phyloP scores from a whole-genome alignment of 2,113 vertebrate genomes.

The Mugil cephalus region DNA sequence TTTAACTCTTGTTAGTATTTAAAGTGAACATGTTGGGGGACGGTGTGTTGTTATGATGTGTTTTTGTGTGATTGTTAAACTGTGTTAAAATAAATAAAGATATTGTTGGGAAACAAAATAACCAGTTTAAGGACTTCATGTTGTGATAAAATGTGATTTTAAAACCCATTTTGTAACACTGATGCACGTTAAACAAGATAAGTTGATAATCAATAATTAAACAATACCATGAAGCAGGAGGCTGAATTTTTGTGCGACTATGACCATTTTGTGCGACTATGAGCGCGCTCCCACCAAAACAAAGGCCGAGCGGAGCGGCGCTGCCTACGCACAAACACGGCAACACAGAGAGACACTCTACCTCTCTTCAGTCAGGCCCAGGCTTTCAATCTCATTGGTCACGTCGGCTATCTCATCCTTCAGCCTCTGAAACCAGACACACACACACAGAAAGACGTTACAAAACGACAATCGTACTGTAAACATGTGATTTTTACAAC shows the following conservation, averaged over 20 bases:
- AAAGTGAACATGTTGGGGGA: too few species aligned
- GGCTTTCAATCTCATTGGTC: slow-evolving; percentile 96
- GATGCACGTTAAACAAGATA: too few species aligned
- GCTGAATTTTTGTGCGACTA: not conserved
- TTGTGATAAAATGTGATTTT: not conserved
- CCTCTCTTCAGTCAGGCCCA: slow-evolving; percentile 96
- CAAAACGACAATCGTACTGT: not conserved
- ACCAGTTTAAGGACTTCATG: too few species aligned
- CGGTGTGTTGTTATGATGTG: too few species aligned
- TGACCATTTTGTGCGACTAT: not conserved
- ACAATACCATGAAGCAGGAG: not conserved
- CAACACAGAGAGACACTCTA: slow-evolving; percentile 77
- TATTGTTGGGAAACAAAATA: too few species aligned
- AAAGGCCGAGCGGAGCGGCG: slow-evolving; percentile 5
- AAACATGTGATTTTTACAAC: slow-evolving; percentile 1
- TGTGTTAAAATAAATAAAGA: too few species aligned
- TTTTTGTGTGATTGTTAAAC: too few species aligned
- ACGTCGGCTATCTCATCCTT: slow-evolving; percentile 99
- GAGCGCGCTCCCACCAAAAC: not conserved
- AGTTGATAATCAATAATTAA: not conserved
- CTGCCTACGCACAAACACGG: slow-evolving; percentile 25
- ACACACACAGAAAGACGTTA: not conserved
- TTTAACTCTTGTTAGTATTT: too few species aligned
- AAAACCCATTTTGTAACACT: too few species aligned
- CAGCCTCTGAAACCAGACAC: slow-evolving; percentile 86